Evolutionary conservation across 1,140 invertebrate species (phyloP), one percentile per base, ranked within the genome.

Genomic region (Rhopalosiphum maidis): DNA sequence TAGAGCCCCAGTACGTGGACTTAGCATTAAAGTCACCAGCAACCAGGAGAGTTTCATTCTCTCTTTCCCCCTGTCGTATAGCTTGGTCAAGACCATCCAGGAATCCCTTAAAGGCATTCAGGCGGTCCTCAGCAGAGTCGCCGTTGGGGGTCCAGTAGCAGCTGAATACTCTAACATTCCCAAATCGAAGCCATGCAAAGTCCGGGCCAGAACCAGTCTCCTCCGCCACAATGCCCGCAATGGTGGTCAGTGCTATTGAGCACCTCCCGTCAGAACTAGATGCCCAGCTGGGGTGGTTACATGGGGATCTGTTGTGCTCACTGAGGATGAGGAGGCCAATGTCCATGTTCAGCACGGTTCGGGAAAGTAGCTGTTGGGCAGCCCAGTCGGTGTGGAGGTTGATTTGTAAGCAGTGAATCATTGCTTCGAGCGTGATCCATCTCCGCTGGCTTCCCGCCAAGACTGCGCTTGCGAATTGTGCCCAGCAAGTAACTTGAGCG

Each of bases 111-210:
- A 90, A 90, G 18, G 46, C 51, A 5, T 55, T 18, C 6, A 90
- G 9, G 21, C 82, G 35, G 37, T 22, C 35, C 5, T 37, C 82
- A 2, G 37, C 82, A 22, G 82, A 41, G 35, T n/a, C n/a, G 0
- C 35, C 51, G 22, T 90, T 90, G 15, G 88, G 88, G 22, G 88
- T 35, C 35, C 48, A 90, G n/a, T 90, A 90, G 48, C 48, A 54
- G 37, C 89, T 90, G 89, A 55, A 90, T 3, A 43, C 35, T 15
- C 54, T 37, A 4, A 68, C 35, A 43, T 18, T 22, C 1, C 22
- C 5, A 1, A 90, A 25, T 11, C 54, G 7, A 6, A 90, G 46
- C 88, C 88, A 90, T 3, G 46, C n/a, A 22, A 55, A 90, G 15
- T 54, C 89, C 8, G 6, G n/a, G 15, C 41, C 83, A 15, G 37